Evolutionary conservation across 2,888 invertebrate species (phyloP), one percentile per base, ranked within the genome.

Genomic region (Coenonympha glycerion): DNA sequence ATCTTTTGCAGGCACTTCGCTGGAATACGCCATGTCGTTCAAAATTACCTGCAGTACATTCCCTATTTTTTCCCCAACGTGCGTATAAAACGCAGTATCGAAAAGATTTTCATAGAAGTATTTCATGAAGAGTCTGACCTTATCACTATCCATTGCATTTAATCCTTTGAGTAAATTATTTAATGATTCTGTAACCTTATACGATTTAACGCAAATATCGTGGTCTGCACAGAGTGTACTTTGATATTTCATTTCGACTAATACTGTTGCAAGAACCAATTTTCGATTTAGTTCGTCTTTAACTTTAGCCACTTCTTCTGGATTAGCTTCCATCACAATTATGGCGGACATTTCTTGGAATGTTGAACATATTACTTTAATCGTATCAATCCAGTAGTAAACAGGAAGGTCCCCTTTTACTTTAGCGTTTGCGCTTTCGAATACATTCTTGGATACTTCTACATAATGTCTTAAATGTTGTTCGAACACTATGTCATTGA

Each of bases 11-110:
- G 75, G 66, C 0, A 73, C 68, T 24, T 62, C 65, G 15, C 69
- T 66, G 1, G 73, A 64, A 49, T 68, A 74, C 0, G 69, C 66
- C 74, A 83, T 76, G 31, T 81, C 79, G 28, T 75, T 75, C n/a
- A 81, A 51, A 53, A 79, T 68, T 0, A 69, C 53, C 63, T 79
- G 79, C 9, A 81, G 62, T 34, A 73, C 71, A 42, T 69, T 68
- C 0, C 66, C 66, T 2, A 72, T 73, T 1, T 52, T 57, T 4
- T 70, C 71, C n/a, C 54, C 64, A n/a, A 79, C 28, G 2, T 55
- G 46, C 1, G 65, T 61, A 48, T 73, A 74, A 52, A 81, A 77
- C 2, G 57, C 57, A 0, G 70, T 69, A 8, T 67, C 65, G 0
- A 68, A 54, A 2, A 65, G 52, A 6, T 56, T 55, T 47, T 61